Conservation (phyloP, 2,888 invertebrate genomes). For the Stomorhina lunata region DNA sequence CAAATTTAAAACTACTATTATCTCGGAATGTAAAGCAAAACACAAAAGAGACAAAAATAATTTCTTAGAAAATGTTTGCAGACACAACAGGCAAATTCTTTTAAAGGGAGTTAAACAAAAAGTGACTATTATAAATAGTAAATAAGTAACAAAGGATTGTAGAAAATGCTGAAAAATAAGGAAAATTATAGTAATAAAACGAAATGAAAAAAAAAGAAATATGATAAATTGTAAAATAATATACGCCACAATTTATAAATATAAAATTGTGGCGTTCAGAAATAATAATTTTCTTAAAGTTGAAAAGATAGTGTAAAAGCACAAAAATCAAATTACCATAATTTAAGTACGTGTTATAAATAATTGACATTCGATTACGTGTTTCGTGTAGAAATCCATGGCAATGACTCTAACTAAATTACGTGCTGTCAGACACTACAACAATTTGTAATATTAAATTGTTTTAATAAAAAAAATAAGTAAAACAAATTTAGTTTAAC, state of each 20-base stretch:
- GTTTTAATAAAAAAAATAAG: slow-evolving; percentile 25
- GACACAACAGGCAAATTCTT: background rate
- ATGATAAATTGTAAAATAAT: background rate
- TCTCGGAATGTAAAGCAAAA: background rate
- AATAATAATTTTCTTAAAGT: background rate
- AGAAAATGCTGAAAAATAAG: background rate
- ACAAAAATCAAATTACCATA: background rate
- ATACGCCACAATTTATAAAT: background rate
- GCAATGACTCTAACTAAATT: slow-evolving; percentile 48
- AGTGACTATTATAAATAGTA: background rate
- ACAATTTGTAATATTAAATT: slow-evolving; percentile 39
- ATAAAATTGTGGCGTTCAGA: too few relatives aligned
- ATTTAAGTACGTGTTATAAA: slow-evolving; percentile 28
- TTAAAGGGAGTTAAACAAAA: background rate
- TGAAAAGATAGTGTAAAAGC: background rate
- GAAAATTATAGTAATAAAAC: background rate
- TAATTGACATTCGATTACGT: slow-evolving; percentile 73
- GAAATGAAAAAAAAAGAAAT: background rate
- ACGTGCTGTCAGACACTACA: slow-evolving; percentile 57
- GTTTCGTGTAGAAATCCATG: slow-evolving; percentile 45
- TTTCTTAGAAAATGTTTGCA: background rate
- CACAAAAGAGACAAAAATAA: background rate
- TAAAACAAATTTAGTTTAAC: slow-evolving; percentile 12
- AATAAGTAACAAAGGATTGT: background rate
- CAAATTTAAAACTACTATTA: background rate